Conservation (phyloP, 2,888 invertebrate species). For the Hyles lineata region DNA sequence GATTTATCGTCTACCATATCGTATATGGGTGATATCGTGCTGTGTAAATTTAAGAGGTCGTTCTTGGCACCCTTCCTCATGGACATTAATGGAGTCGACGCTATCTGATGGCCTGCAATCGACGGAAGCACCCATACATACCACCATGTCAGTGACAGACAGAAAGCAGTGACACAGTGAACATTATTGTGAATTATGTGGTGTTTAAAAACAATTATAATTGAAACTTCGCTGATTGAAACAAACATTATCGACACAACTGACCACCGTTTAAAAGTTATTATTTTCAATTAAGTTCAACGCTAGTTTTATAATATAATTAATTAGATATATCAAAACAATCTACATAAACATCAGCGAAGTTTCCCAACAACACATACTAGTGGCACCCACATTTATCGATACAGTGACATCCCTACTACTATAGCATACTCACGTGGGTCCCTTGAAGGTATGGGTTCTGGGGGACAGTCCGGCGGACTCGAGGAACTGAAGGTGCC, state of each 20-base stretch:
- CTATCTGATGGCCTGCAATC: slow-evolving; percentile 64
- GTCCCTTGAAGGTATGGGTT: slow-evolving; percentile 46
- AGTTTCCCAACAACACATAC: slow-evolving; percentile 4
- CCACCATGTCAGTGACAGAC: slow-evolving; percentile 10
- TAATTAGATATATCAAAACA: neutral
- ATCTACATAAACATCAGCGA: neutral
- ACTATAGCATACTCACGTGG: slow-evolving; percentile 28
- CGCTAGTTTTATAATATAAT: neutral
- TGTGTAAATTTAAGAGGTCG: slow-evolving; percentile 67
- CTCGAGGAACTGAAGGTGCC: slow-evolving; percentile 78
- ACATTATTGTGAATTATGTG: neutral
- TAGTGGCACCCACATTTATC: neutral
- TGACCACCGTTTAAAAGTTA: no score
- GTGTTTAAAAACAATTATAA: neutral
- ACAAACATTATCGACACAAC: no score
- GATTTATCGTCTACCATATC: slow-evolving; percentile 69
- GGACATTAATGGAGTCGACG: slow-evolving; percentile 73
- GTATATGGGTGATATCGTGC: slow-evolving; percentile 78
- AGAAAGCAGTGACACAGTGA: slow-evolving; percentile 6
- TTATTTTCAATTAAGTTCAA: neutral
- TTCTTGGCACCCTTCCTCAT: slow-evolving; percentile 56
- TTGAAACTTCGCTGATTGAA: slow-evolving; percentile 2
- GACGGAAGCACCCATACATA: slow-evolving; percentile 23
- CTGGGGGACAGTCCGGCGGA: slow-evolving; percentile 71
- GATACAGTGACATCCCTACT: neutral